Evolutionary conservation across 2,113 vertebrate species (phyloP).

Genomic region (Melospiza melodia): DNA sequence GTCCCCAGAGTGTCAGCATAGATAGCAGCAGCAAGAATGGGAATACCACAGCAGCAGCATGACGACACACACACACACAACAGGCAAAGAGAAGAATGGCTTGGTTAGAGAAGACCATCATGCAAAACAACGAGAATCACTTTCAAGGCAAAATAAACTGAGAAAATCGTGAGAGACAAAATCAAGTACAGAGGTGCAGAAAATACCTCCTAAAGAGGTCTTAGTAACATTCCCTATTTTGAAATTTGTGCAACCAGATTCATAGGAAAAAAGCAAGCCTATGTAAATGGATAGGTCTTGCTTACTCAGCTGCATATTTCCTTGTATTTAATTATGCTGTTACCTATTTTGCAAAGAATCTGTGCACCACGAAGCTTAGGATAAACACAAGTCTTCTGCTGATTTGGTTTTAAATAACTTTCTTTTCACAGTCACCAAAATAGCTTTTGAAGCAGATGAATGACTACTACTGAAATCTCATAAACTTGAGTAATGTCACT

Average conservation of each 20-base stretch:
- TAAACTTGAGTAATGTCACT: background rate
- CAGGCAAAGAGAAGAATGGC: slow-evolving; percentile 63
- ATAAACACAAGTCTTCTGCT: background rate
- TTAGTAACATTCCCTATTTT: background rate
- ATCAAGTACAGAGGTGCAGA: background rate
- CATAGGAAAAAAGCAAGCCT: background rate
- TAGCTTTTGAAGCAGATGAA: background rate
- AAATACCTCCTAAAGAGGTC: background rate
- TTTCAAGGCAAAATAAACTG: slow-evolving; percentile 32
- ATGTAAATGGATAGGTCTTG: background rate
- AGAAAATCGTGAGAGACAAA: background rate
- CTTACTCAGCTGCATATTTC: background rate
- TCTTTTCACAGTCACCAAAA: background rate
- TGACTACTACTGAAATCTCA: background rate
- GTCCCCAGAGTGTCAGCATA: slow-evolving; percentile 69
- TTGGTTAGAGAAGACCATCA: slow-evolving; percentile 38
- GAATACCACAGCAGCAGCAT: slow-evolving; percentile 15
- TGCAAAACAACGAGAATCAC: background rate
- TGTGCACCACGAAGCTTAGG: background rate
- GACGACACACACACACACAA: background rate
- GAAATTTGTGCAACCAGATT: background rate
- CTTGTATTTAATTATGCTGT: background rate
- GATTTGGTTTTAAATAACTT: background rate
- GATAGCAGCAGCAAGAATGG: slow-evolving; percentile 63
- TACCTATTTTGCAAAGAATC: background rate